A percentile compares a stretch with the other conserved stretches of the same genome.
phyloP scores from a whole-genome alignment of 2,888 invertebrate genomes.

The Halictus ligatus region DNA sequence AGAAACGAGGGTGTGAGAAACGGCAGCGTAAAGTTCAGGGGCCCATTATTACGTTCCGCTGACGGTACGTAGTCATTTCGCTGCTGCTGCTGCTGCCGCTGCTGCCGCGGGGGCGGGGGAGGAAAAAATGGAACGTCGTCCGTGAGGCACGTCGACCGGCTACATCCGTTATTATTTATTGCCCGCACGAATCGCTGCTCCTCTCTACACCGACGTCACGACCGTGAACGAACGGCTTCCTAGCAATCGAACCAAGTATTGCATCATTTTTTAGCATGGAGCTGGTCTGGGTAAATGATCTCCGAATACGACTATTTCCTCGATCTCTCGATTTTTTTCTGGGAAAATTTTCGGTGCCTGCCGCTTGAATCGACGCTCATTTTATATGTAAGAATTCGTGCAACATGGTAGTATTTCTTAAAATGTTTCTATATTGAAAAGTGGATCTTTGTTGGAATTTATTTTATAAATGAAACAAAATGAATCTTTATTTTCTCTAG shows the following conservation, averaged over 20 bases:
- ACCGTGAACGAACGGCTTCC: slow-evolving; percentile 35
- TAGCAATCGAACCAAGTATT: background rate
- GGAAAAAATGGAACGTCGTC: slow-evolving; percentile 47
- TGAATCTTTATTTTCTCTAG: too few relatives aligned
- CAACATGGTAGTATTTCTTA: background rate
- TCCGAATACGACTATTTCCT: background rate
- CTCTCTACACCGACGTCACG: slow-evolving; percentile 42
- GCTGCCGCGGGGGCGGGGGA: background rate
- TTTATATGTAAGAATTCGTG: background rate
- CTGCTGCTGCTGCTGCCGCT: background rate
- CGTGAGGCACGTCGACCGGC: slow-evolving; percentile 48
- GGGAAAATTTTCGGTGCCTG: background rate
- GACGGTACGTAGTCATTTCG: slow-evolving; percentile 58
- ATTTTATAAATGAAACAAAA: too few relatives aligned
- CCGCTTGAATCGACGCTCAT: background rate
- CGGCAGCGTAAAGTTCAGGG: slow-evolving; percentile 61
- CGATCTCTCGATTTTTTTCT: background rate
- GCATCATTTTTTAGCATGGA: slow-evolving; percentile 12
- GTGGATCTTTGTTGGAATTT: too few relatives aligned
- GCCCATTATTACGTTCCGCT: slow-evolving; percentile 66
- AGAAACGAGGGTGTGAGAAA: slow-evolving; percentile 53
- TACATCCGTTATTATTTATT: slow-evolving; percentile 65
- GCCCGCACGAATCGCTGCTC: slow-evolving; percentile 46
- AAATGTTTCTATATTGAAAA: too few relatives aligned
- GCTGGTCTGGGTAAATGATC: background rate